phyloP scores from a whole-genome alignment of 37 sponge, comb jelly and placozoan species.

The Mnemiopsis leidyi region DNA sequence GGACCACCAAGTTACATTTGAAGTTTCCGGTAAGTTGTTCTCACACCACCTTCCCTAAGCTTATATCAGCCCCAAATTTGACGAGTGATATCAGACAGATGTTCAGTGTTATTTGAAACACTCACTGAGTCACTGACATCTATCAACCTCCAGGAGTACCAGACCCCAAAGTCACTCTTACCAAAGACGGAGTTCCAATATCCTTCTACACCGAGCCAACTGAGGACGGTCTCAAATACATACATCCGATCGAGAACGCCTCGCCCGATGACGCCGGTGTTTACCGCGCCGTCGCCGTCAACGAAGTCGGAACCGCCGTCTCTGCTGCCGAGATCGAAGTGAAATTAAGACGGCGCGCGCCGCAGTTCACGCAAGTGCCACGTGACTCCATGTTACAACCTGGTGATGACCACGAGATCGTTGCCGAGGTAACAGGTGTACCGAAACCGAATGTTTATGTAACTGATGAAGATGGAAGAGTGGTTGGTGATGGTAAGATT shows the following conservation, averaged over 20 bases:
- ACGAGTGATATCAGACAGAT: too few relatives aligned
- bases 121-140: too few relatives aligned
- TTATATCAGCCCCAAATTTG: too few relatives aligned
- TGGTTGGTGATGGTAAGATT: not conserved
- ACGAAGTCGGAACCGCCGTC: not conserved
- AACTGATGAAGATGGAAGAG: not conserved
- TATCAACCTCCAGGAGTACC: not conserved
- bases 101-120: too few relatives aligned
- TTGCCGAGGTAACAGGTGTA: not conserved
- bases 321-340: not conserved
- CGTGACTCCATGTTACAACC: not conserved
- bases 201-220: not conserved
- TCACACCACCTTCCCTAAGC: not conserved
- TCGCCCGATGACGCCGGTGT: not conserved
- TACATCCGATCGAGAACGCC: not conserved
- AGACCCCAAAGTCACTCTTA: not conserved
- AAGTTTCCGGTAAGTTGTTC: conserved; percentile 20
- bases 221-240: not conserved
- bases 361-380: not conserved
- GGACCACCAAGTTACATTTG: not conserved
- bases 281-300: not conserved
- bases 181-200: not conserved
- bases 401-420: not conserved
- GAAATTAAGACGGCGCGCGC: not conserved
- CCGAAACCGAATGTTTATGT: conserved; percentile 6